phyloP scores from a whole-genome alignment of 2,113 vertebrate genomes.

The Mystacornis crossleyi region DNA sequence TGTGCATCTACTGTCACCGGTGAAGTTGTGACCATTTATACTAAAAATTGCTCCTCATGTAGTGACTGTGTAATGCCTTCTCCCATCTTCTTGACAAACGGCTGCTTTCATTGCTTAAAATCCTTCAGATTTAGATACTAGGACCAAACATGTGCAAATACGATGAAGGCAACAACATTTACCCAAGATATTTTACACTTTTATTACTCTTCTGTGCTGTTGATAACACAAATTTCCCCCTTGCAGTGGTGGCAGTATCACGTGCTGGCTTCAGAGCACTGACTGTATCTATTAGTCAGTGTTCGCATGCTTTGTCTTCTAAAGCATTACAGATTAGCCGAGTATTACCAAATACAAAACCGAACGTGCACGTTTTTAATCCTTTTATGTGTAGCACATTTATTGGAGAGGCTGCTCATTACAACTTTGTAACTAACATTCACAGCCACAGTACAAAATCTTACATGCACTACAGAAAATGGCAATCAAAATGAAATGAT shows the following conservation, averaged over 20 bases:
- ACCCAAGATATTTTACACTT: neutral
- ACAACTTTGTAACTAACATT: constrained; percentile 22
- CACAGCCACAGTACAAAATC: neutral
- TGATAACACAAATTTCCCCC: neutral
- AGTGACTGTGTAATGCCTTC: neutral
- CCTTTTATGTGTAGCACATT: constrained; percentile 7
- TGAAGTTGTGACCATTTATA: neutral
- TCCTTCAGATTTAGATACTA: neutral
- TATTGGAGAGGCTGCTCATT: constrained; percentile 26
- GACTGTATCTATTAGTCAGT: neutral
- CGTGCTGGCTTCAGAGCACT: neutral
- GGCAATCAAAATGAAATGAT: neutral
- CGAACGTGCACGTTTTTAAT: constrained; percentile 10
- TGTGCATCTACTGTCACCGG: neutral
- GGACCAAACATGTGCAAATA: neutral
- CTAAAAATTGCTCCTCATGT: neutral
- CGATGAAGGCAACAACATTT: neutral
- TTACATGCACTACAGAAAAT: neutral
- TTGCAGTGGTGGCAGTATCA: neutral
- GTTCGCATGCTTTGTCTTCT: neutral
- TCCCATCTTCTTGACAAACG: neutral
- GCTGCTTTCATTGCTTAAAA: neutral
- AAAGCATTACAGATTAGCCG: constrained; percentile 7
- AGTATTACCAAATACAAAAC: neutral
- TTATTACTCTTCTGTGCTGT: neutral